A percentile compares a stretch with the other conserved stretches of the same genome.
phyloP scores from a whole-genome alignment of 2,888 invertebrate genomes.

The Lepas anatifera region DNA sequence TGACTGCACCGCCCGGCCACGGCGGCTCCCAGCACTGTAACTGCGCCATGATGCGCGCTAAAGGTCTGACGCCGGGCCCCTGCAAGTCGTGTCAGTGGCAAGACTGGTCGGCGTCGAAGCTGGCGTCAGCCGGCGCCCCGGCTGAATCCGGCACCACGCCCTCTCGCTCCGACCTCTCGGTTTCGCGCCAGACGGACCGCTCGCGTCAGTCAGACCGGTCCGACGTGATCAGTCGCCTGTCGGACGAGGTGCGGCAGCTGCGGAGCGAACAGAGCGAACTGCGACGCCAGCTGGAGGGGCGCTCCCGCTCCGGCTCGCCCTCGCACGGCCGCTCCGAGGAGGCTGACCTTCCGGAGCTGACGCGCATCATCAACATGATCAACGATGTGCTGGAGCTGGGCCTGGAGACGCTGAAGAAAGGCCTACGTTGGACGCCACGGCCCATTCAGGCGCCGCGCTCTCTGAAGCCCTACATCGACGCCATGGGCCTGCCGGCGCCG shows the following conservation, averaged over 20 bases:
- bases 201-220: background rate
- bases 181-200: background rate
- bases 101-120: background rate
- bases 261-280: background rate
- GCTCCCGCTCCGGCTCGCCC: background rate
- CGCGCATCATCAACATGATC: background rate
- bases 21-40: background rate
- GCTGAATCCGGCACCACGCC: background rate
- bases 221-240: background rate
- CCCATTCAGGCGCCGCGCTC: background rate
- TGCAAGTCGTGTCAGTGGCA: background rate
- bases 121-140: background rate
- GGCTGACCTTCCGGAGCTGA: background rate
- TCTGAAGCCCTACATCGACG: background rate
- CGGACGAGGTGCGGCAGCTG: conserved; percentile 10
- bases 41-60: background rate
- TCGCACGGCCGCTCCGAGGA: background rate
- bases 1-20: background rate
- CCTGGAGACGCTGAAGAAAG: background rate
- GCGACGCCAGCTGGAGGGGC: background rate
- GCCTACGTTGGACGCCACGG: background rate
- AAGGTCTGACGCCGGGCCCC: background rate
- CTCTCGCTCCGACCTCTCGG: background rate
- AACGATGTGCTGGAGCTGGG: conserved; percentile 1
- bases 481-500: background rate